Percentiles rank a stretch among this genome's conserved stretches.
Conservation (phyloP, 1,140 invertebrate genomes). For the Neodiprion virginianus region DNA sequence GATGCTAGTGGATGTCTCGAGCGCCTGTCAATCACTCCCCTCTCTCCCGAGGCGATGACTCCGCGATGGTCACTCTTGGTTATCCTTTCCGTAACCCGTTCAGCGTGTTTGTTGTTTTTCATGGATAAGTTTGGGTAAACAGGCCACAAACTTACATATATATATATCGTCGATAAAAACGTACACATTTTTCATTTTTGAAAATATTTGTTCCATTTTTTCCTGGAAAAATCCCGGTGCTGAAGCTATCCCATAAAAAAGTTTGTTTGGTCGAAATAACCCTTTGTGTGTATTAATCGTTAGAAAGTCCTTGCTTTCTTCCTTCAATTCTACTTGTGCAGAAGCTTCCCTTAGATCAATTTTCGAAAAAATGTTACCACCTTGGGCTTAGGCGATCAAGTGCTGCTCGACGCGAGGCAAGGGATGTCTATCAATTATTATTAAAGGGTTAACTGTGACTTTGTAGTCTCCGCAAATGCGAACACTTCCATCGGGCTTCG, state of each 20-base stretch:
- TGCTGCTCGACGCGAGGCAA: slow-evolving; percentile 56
- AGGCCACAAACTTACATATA: too few relatives aligned
- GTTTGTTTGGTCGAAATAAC: slow-evolving; percentile 24
- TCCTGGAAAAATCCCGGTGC: slow-evolving; percentile 31
- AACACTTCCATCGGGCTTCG: slow-evolving; percentile 53
- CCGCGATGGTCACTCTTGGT: too few relatives aligned
- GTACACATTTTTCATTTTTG: too few relatives aligned
- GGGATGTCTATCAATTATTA: slow-evolving; percentile 50
- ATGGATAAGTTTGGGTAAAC: too few relatives aligned
- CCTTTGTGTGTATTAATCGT: slow-evolving; percentile 46
- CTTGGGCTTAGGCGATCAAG: slow-evolving; percentile 44
- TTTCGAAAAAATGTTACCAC: slow-evolving; percentile 21
- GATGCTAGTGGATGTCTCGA: too few relatives aligned
- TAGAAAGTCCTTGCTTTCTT: slow-evolving; percentile 42
- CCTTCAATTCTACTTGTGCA: slow-evolving; percentile 55
- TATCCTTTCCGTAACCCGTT: too few relatives aligned
- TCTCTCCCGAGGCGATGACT: too few relatives aligned
- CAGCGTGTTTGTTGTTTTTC: too few relatives aligned
- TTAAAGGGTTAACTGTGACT: slow-evolving; percentile 43
- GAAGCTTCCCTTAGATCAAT: slow-evolving; percentile 56
- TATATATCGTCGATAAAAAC: neutral
- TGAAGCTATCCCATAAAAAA: slow-evolving; percentile 23
- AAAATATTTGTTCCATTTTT: neutral
- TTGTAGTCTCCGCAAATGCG: slow-evolving; percentile 59
- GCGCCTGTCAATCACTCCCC: too few relatives aligned